A percentile compares a stretch with the other conserved stretches of the same genome.
phyloP scores from a whole-genome alignment of 2,888 invertebrate genomes.

The Pterostichus niger region DNA sequence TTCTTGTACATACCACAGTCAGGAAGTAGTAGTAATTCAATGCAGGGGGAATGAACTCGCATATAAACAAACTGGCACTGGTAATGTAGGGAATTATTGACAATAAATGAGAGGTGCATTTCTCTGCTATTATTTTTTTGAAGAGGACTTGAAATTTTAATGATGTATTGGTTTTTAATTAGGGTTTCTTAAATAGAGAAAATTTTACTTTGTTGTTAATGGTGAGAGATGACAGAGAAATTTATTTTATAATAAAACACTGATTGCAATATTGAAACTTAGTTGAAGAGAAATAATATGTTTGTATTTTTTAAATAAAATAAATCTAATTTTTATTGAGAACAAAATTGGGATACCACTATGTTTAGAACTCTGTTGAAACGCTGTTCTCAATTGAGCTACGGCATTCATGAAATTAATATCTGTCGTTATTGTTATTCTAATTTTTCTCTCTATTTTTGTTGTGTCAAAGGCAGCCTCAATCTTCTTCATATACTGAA shows the following conservation, averaged over 20 bases:
- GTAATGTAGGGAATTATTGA: not conserved
- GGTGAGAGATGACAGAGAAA: not conserved
- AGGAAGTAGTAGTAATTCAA: slow-evolving; percentile 33
- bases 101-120: not conserved
- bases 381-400: no score
- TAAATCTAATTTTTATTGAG: no score
- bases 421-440: no score
- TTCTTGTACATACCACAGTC: not conserved
- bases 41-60: slow-evolving; percentile 27
- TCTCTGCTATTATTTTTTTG: not conserved
- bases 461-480: no score
- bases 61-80: slow-evolving; percentile 32
- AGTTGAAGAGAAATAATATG: no score
- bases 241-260: not conserved
- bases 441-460: no score
- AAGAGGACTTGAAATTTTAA: not conserved
- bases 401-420: no score
- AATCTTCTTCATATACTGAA: no score
- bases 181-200: not conserved
- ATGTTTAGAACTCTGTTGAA: no score
- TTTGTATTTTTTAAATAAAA: no score
- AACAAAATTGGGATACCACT: no score
- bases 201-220: not conserved
- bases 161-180: slow-evolving; percentile 15
- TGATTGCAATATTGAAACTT: not conserved